These are phyloP conservation scores for Dryococelus australis DNA, from an alignment of 2,888 invertebrate genomes.

Conservation along the genomic window DNA sequence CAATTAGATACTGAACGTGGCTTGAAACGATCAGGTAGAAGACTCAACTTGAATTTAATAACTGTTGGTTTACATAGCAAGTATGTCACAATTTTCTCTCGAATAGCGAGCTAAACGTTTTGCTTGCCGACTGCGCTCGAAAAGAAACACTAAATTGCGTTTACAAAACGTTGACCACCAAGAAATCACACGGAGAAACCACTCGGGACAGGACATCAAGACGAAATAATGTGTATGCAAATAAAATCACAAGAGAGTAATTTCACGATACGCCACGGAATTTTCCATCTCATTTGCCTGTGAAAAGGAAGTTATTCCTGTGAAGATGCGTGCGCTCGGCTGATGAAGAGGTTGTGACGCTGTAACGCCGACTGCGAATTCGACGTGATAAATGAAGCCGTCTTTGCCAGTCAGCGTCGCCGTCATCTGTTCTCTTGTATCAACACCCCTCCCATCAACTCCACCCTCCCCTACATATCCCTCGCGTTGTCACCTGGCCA, in stretches of 20 bases:
- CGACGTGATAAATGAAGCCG: not conserved
- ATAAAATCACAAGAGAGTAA: not conserved
- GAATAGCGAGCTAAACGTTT: too few relatives aligned
- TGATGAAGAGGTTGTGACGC: not conserved
- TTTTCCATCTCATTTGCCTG: conserved; percentile 16
- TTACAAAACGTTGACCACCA: not conserved
- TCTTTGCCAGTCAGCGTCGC: not conserved
- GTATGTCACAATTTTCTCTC: too few relatives aligned
- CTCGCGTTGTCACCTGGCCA: not conserved
- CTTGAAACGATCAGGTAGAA: too few relatives aligned
- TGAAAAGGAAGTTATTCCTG: not conserved
- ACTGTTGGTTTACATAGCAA: too few relatives aligned
- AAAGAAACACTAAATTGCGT: not conserved
- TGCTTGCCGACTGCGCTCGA: not conserved
- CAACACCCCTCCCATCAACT: not conserved
- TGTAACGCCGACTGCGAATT: not conserved
- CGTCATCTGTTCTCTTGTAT: too few relatives aligned
- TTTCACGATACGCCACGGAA: not conserved
- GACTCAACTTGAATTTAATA: too few relatives aligned
- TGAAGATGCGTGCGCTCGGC: not conserved
- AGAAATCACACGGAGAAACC: not conserved
- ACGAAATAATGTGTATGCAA: not conserved
- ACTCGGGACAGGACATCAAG: not conserved
- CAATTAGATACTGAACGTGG: too few relatives aligned
- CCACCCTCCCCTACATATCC: not conserved